phyloP scores from a whole-genome alignment of 2,797 vertebrate genomes.

The Hemitrygon akajei region DNA sequence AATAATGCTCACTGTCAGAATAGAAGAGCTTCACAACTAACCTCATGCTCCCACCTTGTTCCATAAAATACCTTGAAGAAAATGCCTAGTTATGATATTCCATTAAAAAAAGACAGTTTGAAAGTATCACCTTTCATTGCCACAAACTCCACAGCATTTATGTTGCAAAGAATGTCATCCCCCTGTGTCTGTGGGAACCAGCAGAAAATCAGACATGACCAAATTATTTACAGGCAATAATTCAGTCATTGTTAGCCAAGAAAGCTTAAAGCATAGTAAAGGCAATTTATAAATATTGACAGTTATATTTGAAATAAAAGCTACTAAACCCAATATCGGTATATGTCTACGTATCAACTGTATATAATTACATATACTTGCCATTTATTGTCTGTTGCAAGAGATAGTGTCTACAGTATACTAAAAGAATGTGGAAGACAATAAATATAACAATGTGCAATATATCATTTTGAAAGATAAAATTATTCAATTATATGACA shows the following conservation, averaged over 20 bases:
- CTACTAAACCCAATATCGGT: neutral
- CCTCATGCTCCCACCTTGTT: neutral
- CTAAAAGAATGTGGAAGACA: neutral
- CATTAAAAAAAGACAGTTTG: neutral
- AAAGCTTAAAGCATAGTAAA: neutral
- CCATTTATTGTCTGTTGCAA: neutral
- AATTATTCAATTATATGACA: neutral
- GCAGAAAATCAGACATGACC: neutral
- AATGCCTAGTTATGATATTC: neutral
- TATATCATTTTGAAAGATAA: neutral
- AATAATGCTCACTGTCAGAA: neutral
- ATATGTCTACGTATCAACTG: neutral
- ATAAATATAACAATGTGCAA: neutral
- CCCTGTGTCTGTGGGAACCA: neutral
- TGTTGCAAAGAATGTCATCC: neutral
- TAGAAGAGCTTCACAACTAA: neutral
- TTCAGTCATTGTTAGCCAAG: neutral
- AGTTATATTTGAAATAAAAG: neutral
- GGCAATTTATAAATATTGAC: neutral
- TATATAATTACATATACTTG: neutral
- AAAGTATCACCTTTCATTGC: neutral
- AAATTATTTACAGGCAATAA: constrained; percentile 6
- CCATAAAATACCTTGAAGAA: neutral
- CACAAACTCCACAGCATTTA: neutral
- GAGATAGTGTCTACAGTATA: neutral